These are phyloP conservation scores for Vombatus ursinus DNA, from an alignment of 2,113 vertebrate species.

Conservation along the genomic window DNA sequence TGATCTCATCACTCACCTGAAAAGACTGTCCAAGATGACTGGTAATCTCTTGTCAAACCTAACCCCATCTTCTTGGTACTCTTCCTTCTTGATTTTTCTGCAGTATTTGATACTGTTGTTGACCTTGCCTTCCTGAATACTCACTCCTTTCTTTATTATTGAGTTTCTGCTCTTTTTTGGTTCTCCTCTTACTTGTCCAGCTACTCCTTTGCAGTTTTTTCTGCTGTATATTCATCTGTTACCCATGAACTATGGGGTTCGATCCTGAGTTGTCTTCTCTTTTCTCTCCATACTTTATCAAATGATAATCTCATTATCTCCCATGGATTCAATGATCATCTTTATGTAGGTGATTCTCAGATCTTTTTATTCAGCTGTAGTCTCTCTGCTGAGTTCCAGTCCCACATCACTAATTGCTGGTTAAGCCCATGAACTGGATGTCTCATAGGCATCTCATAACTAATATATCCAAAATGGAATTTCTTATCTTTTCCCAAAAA, in stretches of 20 bases:
- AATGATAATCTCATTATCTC: background rate
- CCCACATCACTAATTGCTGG: background rate
- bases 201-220: background rate
- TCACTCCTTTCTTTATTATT: background rate
- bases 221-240: background rate
- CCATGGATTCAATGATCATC: background rate
- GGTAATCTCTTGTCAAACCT: background rate
- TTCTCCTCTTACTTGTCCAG: background rate
- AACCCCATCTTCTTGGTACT: background rate
- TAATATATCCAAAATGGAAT: background rate
- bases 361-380: background rate
- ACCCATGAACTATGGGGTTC: background rate
- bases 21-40: background rate
- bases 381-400: background rate
- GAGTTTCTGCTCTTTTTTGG: background rate
- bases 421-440: too few species aligned
- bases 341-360: background rate
- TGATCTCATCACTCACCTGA: background rate
- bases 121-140: background rate
- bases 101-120: background rate
- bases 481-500: background rate
- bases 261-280: background rate
- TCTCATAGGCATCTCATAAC: background rate
- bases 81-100: background rate
- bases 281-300: background rate